Percentiles rank a stretch among this genome's conserved stretches.
Conservation (phyloP, 2,888 invertebrate species). For the Timandra comae region DNA sequence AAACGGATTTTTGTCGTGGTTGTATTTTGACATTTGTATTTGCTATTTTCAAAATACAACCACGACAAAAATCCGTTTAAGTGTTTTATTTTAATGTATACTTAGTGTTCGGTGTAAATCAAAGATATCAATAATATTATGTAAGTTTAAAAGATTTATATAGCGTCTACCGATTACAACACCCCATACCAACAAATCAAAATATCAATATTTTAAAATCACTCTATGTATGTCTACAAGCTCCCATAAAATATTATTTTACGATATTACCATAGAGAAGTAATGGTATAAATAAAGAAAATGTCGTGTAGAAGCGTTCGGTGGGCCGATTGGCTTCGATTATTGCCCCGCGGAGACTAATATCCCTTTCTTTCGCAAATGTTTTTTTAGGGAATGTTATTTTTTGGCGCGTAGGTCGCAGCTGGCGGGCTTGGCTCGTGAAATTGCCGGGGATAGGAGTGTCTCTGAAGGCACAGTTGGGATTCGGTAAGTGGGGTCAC, state of each 20-base stretch:
- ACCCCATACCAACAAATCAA: constrained; percentile 22
- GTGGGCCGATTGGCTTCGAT: constrained; percentile 74
- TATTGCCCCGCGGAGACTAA: constrained; percentile 74
- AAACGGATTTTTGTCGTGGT: too few relatives aligned
- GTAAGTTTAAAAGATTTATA: too few relatives aligned
- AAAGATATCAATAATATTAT: too few relatives aligned
- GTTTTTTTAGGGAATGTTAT: constrained; percentile 70
- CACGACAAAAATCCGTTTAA: too few relatives aligned
- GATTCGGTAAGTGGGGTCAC: constrained; percentile 65
- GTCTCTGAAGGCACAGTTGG: constrained; percentile 54
- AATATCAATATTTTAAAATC: constrained; percentile 39
- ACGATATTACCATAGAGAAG: constrained; percentile 55
- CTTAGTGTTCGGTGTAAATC: too few relatives aligned
- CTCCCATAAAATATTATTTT: constrained; percentile 54
- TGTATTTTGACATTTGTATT: too few relatives aligned
- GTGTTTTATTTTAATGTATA: too few relatives aligned
- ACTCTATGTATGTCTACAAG: constrained; percentile 40
- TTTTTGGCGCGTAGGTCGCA: constrained; percentile 72
- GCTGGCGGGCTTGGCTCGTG: constrained; percentile 60
- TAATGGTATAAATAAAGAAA: constrained; percentile 64
- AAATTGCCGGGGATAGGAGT: constrained; percentile 56
- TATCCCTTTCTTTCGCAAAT: constrained; percentile 72
- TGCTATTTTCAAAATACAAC: too few relatives aligned
- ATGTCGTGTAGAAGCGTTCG: constrained; percentile 57
- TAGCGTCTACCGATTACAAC: too few relatives aligned